Evolutionary conservation across 2,113 vertebrate genomes (phyloP).

Genomic region (Amblyornis subalaris): DNA sequence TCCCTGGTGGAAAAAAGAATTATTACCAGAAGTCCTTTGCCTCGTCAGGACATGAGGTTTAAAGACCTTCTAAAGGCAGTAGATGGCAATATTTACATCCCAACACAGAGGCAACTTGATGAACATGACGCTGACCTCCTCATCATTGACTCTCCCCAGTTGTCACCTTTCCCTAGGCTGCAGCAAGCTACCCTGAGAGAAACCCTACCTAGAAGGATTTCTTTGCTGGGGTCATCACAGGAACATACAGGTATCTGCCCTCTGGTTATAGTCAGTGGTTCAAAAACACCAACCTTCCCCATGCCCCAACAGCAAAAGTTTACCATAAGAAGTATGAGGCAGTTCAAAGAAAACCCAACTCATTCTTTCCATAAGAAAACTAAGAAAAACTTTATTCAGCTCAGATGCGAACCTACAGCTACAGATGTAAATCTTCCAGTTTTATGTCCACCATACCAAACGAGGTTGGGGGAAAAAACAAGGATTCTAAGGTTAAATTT

Average conservation of each 20-base stretch:
- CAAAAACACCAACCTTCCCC: conserved; percentile 66
- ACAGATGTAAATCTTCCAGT: conserved; percentile 75
- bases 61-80: conserved; percentile 58
- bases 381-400: conserved; percentile 75
- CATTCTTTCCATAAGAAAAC: conserved; percentile 32
- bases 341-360: conserved; percentile 71
- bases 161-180: conserved; percentile 67
- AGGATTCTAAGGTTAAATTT: conserved; percentile 70
- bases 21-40: background rate
- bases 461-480: conserved; percentile 65
- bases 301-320: conserved; percentile 67
- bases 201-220: conserved; percentile 65
- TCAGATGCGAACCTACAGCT: conserved; percentile 62
- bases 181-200: conserved; percentile 65
- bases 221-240: conserved; percentile 63
- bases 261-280: conserved; percentile 56
- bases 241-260: conserved; percentile 28
- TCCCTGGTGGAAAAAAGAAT: conserved; percentile 58
- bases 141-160: conserved; percentile 31
- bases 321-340: conserved; percentile 66
- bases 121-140: conserved; percentile 15
- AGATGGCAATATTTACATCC: conserved; percentile 47
- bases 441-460: conserved; percentile 70
- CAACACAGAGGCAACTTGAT: background rate
- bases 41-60: conserved; percentile 24